Percentiles rank a stretch among this genome's conserved stretches.
phyloP scores from a whole-genome alignment of 2,797 vertebrate genomes.

The Sarcophilus harrisii region DNA sequence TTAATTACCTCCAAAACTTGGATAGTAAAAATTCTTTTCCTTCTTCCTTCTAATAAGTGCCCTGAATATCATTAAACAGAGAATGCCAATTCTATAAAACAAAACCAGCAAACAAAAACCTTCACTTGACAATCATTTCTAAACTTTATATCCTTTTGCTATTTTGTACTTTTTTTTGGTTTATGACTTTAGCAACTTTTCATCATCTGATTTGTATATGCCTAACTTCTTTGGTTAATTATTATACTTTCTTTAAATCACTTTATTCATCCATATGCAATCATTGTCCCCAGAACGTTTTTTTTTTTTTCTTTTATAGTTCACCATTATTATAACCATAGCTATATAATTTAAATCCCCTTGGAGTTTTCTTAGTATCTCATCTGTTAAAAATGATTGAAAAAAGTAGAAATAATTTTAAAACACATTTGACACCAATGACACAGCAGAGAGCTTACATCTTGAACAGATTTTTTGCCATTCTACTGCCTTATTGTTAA shows the following conservation, averaged over 20 bases:
- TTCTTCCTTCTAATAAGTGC: too few species aligned
- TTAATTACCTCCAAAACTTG: not conserved
- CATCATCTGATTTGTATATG: not conserved
- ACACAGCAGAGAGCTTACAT: not conserved
- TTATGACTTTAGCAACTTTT: not conserved
- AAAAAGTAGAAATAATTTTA: not conserved
- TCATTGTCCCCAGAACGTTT: not conserved
- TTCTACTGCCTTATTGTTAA: not conserved
- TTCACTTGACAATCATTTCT: not conserved
- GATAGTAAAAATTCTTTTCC: not conserved
- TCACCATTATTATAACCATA: not conserved
- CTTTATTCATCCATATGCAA: not conserved
- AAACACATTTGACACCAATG: not conserved
- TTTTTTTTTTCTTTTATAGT: not conserved
- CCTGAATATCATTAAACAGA: not conserved
- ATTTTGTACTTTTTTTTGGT: not conserved
- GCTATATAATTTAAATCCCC: slow-evolving; percentile 19
- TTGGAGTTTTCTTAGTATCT: slow-evolving; percentile 42
- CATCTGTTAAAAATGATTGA: slow-evolving; percentile 30
- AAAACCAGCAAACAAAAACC: not conserved
- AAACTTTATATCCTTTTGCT: not conserved
- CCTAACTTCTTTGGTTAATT: not conserved
- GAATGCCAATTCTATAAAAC: not conserved
- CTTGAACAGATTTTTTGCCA: not conserved
- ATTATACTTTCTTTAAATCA: not conserved